Evolutionary conservation across 1,140 invertebrate genomes (phyloP).

Genomic region (Wiebesia pumilae): DNA sequence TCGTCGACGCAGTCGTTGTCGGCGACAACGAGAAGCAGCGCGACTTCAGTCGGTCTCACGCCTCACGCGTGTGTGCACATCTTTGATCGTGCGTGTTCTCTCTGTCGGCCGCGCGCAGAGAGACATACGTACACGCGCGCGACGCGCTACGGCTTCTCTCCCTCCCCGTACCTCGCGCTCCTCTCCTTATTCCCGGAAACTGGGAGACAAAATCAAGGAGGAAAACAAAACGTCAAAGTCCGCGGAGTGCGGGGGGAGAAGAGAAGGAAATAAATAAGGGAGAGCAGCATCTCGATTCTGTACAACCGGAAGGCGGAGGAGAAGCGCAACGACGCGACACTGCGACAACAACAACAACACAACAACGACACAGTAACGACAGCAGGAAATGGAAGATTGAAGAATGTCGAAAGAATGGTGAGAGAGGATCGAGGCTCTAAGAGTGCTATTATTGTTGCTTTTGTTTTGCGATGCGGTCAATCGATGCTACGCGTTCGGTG

Average conservation of each 20-base stretch:
- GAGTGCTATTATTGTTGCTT: not conserved
- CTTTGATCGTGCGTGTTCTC: not conserved
- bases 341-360: not conserved
- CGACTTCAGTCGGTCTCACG: conserved; percentile 64
- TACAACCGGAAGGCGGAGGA: not conserved
- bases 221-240: too few species aligned
- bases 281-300: not conserved
- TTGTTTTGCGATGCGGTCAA: not conserved
- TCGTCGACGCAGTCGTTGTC: not conserved
- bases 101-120: conserved; percentile 22
- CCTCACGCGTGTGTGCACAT: conserved; percentile 61
- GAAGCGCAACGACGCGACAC: too few species aligned
- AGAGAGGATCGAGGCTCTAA: not conserved
- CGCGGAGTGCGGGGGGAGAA: not conserved
- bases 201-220: too few species aligned
- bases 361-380: not conserved
- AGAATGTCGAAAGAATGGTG: conserved; percentile 40
- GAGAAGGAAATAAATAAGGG: not conserved
- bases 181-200: not conserved
- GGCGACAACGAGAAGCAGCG: conserved; percentile 47
- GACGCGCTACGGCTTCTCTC: not conserved
- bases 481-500: not conserved
- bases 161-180: not conserved
- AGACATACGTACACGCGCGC: not conserved
- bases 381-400: not conserved